phyloP scores from a whole-genome alignment of 2,797 vertebrate species.

The Leuciscus waleckii region DNA sequence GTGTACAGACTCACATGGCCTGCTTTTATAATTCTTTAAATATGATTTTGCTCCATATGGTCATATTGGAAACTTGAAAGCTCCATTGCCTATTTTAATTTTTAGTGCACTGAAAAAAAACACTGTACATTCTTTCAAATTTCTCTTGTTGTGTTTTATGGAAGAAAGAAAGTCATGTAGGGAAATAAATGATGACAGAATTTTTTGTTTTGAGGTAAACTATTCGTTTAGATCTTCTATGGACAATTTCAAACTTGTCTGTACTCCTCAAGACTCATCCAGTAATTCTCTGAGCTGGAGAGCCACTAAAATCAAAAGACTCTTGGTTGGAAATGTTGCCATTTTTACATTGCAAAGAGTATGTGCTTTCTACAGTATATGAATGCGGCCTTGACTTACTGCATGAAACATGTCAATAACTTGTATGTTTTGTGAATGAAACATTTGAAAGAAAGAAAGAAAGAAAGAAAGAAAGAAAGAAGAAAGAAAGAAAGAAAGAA shows the following conservation, averaged over 20 bases:
- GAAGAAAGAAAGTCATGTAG: too few species aligned
- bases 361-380: conserved; percentile 37
- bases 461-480: not conserved
- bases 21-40: not conserved
- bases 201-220: not conserved
- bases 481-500: not conserved
- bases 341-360: conserved; percentile 31
- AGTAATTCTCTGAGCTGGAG: conserved; percentile 13
- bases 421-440: conserved; percentile 58
- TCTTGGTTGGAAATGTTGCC: conserved; percentile 19
- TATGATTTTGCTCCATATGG: not conserved
- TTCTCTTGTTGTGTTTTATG: too few species aligned
- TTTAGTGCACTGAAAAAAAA: too few species aligned
- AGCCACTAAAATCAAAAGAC: not conserved
- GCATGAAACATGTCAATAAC: conserved; percentile 64
- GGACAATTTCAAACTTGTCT: not conserved
- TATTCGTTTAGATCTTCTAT: not conserved
- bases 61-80: not conserved
- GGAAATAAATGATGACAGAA: too few species aligned
- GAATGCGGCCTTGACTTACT: conserved; percentile 57
- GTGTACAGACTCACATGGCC: not conserved
- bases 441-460: conserved; percentile 3
- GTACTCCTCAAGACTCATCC: not conserved
- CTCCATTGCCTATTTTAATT: not conserved
- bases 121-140: too few species aligned